Conservation (phyloP, 2,113 vertebrate species). For the Urocitellus parryii region DNA sequence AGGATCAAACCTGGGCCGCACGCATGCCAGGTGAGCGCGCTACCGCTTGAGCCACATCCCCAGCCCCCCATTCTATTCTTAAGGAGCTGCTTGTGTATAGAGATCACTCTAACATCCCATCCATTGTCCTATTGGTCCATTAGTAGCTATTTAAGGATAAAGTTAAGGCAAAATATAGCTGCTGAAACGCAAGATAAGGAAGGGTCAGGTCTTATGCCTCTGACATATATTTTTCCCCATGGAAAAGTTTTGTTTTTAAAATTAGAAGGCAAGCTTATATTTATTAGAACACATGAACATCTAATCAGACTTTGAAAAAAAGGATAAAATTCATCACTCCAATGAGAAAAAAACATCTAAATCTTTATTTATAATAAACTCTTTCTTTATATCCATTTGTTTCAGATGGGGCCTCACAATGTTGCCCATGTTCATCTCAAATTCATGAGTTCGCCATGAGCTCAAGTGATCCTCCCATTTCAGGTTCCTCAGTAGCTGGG, state of each 20-base stretch:
- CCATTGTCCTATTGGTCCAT: not conserved
- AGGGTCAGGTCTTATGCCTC: not conserved
- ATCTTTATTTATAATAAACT: not conserved
- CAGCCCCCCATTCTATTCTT: not conserved
- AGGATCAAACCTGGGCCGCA: too few species aligned
- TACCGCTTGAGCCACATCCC: too few species aligned
- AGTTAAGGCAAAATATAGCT: conserved; percentile 44
- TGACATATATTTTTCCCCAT: conserved; percentile 21
- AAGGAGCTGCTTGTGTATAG: not conserved
- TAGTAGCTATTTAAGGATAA: conserved; percentile 29
- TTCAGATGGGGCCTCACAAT: not conserved
- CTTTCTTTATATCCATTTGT: not conserved
- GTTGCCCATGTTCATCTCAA: not conserved
- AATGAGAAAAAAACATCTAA: conserved; percentile 46
- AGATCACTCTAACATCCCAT: not conserved
- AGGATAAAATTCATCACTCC: conserved; percentile 16
- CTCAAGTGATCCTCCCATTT: not conserved
- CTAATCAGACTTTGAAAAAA: conserved; percentile 38
- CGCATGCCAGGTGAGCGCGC: too few species aligned
- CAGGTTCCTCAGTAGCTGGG: not conserved
- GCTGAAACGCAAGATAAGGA: not conserved
- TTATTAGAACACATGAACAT: not conserved
- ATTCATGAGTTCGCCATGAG: not conserved
- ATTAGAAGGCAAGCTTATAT: conserved; percentile 46
- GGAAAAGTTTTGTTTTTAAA: conserved; percentile 50